These are phyloP conservation scores for Cheilosia variabilis DNA, from an alignment of 2,888 invertebrate species.

Conservation along the genomic window DNA sequence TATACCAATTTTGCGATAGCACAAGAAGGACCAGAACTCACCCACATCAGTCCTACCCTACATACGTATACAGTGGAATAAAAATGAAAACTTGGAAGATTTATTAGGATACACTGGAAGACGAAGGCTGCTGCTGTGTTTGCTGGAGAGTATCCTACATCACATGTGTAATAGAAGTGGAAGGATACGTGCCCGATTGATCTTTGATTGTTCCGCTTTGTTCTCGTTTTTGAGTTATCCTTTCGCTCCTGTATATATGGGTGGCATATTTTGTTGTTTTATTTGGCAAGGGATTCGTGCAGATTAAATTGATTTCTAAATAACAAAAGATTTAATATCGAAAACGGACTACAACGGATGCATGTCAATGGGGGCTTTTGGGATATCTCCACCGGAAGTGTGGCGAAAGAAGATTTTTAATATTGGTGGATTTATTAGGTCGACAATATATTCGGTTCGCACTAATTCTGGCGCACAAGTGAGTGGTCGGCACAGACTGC, in stretches of 20 bases:
- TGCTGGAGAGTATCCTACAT: slow-evolving; percentile 46
- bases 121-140: slow-evolving; percentile 51
- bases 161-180: slow-evolving; percentile 66
- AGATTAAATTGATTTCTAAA: slow-evolving; percentile 75
- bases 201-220: slow-evolving; percentile 74
- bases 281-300: slow-evolving; percentile 71
- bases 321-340: slow-evolving; percentile 74
- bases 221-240: slow-evolving; percentile 66
- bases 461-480: slow-evolving; percentile 48
- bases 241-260: slow-evolving; percentile 19
- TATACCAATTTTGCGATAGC: slow-evolving; percentile 70
- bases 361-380: slow-evolving; percentile 65
- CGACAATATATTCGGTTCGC: slow-evolving; percentile 61
- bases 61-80: slow-evolving; percentile 46
- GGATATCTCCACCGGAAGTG: slow-evolving; percentile 29
- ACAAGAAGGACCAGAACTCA: slow-evolving; percentile 42
- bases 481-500: slow-evolving; percentile 53
- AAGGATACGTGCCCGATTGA: slow-evolving; percentile 75
- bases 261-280: slow-evolving; percentile 56
- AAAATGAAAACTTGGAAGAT: slow-evolving; percentile 75
- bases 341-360: slow-evolving; percentile 68
- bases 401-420: slow-evolving; percentile 60
- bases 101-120: slow-evolving; percentile 74
- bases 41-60: slow-evolving; percentile 34
- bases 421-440: slow-evolving; percentile 68